phyloP scores from a whole-genome alignment of 2,888 invertebrate genomes.

The Amblyteles armatorius region DNA sequence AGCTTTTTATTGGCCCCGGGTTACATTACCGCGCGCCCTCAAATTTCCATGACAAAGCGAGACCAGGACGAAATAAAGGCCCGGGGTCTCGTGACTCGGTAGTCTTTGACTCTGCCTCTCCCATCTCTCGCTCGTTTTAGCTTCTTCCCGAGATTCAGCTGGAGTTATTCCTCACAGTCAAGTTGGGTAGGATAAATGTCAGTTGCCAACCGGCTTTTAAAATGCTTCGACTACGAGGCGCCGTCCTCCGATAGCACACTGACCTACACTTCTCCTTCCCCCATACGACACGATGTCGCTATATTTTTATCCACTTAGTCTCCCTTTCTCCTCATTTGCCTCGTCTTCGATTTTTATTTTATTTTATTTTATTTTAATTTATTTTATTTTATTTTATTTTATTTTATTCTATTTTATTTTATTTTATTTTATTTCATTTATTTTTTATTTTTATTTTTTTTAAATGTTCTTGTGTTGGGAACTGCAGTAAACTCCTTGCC shows the following conservation, averaged over 20 bases:
- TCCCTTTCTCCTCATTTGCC: slow-evolving; percentile 48
- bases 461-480: slow-evolving; percentile 26
- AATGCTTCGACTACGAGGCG: slow-evolving; percentile 72
- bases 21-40: not conserved
- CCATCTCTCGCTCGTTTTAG: not conserved
- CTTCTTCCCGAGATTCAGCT: slow-evolving; percentile 4
- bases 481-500: no score
- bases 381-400: slow-evolving; percentile 50
- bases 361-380: slow-evolving; percentile 51
- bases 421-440: slow-evolving; percentile 50
- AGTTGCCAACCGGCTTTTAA: slow-evolving; percentile 73
- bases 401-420: slow-evolving; percentile 50
- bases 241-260: slow-evolving; percentile 75
- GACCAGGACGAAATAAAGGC: not conserved
- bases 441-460: slow-evolving; percentile 22
- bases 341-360: slow-evolving; percentile 46
- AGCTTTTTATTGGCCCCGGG: not conserved
- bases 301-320: slow-evolving; percentile 40
- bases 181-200: slow-evolving; percentile 55
- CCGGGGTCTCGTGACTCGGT: slow-evolving; percentile 9
- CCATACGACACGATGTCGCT: slow-evolving; percentile 42
- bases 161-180: not conserved
- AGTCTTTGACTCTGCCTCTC: slow-evolving; percentile 6
- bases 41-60: not conserved
- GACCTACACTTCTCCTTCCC: slow-evolving; percentile 75